These are phyloP conservation scores for Clarias pachynema DNA, from an alignment of 2,797 vertebrate species.

Conservation along the genomic window DNA sequence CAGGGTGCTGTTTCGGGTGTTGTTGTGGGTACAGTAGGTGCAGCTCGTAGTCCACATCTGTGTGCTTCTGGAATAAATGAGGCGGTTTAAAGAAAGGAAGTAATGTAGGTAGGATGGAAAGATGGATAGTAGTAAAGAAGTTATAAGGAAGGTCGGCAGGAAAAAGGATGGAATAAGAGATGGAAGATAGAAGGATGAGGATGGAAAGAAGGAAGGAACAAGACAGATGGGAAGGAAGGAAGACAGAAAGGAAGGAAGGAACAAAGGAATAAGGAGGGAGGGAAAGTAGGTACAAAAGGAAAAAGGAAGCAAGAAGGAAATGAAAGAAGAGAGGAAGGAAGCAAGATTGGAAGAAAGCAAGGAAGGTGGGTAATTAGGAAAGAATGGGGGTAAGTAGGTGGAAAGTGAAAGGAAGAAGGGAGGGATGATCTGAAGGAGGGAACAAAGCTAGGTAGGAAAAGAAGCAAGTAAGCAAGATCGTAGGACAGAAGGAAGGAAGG, in stretches of 20 bases:
- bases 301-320: background rate
- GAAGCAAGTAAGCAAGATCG: background rate
- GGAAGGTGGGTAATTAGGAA: background rate
- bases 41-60: background rate
- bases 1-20: background rate
- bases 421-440: background rate
- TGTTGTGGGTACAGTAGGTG: too few species aligned
- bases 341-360: background rate
- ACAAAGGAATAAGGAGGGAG: background rate
- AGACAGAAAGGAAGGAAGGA: background rate
- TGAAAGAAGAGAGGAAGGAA: background rate
- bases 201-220: too few species aligned
- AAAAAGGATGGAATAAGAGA: background rate
- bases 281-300: background rate
- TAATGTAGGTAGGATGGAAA: too few species aligned
- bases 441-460: background rate
- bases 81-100: background rate
- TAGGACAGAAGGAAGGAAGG: background rate
- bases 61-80: background rate
- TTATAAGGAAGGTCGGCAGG: too few species aligned
- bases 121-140: too few species aligned
- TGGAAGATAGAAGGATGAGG: background rate
- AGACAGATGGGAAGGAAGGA: too few species aligned
- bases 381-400: background rate
- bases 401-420: too few species aligned